Conservation (phyloP, 2,797 vertebrate species). For the Alcedo atthis region DNA sequence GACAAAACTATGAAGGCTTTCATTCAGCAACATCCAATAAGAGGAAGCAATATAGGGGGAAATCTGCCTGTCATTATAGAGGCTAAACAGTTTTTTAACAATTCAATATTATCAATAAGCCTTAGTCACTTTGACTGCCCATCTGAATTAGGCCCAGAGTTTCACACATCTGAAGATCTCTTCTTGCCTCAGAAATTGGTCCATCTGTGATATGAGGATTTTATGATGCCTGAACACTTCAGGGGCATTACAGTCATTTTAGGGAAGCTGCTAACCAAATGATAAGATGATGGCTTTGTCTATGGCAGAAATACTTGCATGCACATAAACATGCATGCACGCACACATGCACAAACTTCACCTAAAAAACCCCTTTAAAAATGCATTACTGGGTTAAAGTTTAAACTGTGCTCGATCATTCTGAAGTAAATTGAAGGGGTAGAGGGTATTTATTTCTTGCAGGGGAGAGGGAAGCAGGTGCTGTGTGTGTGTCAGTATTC, state of each 20-base stretch:
- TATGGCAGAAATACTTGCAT: constrained; percentile 3
- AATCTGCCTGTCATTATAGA: not conserved
- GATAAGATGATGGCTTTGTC: not conserved
- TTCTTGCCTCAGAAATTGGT: not conserved
- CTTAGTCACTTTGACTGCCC: not conserved
- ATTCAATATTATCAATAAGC: not conserved
- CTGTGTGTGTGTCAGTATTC: not conserved
- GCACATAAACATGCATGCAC: not conserved
- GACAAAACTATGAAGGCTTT: not conserved
- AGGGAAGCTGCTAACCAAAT: constrained; percentile 24
- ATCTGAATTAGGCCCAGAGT: not conserved
- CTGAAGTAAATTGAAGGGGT: constrained; percentile 1
- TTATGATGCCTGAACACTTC: constrained; percentile 49
- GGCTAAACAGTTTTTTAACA: not conserved
- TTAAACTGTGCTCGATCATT: not conserved
- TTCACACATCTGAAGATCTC: not conserved
- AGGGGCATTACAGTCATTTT: constrained; percentile 9
- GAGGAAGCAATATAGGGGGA: not conserved
- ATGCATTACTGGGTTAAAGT: not conserved
- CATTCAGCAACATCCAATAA: not conserved
- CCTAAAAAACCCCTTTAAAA: not conserved
- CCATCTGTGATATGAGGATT: constrained; percentile 41
- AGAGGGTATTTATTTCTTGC: constrained; percentile 32
- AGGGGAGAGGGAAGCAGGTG: constrained; percentile 6
- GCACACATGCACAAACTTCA: not conserved